Evolutionary conservation across 1,140 invertebrate genomes (phyloP).

Genomic region (Acyrthosiphon pisum): DNA sequence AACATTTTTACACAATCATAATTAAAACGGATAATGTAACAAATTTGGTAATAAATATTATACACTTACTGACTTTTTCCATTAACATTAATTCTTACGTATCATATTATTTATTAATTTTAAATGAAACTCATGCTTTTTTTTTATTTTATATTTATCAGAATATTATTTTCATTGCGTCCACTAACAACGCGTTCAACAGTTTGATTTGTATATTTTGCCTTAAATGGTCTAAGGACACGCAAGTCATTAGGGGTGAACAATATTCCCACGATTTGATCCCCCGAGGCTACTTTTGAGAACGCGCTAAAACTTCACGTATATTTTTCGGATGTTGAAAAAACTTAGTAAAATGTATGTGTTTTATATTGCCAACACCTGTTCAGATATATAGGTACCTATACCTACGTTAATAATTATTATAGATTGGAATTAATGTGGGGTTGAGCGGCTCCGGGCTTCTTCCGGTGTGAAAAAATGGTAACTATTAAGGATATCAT

Average conservation of each 20-base stretch:
- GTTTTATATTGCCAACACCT: conserved; percentile 15
- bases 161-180: not conserved
- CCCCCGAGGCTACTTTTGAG: conserved; percentile 3
- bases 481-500: not conserved
- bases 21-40: too few species aligned
- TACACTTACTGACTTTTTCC: not conserved
- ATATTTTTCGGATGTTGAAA: conserved; percentile 8
- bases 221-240: not conserved
- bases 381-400: not conserved
- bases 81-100: not conserved
- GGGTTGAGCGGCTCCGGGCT: not conserved
- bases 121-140: not conserved
- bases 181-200: not conserved
- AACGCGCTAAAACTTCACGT: not conserved
- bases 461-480: not conserved
- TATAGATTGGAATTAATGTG: conserved; percentile 9
- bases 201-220: not conserved
- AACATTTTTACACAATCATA: not conserved
- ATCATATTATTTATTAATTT: not conserved
- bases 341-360: not conserved
- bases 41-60: not conserved
- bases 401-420: not conserved
- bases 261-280: conserved; percentile 8
- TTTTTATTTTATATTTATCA: too few species aligned
- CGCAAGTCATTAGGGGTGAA: not conserved